A percentile compares a stretch with the other conserved stretches of the same genome.
Conservation (phyloP, 2,797 vertebrate genomes). For the Phataginus tetradactyla region DNA sequence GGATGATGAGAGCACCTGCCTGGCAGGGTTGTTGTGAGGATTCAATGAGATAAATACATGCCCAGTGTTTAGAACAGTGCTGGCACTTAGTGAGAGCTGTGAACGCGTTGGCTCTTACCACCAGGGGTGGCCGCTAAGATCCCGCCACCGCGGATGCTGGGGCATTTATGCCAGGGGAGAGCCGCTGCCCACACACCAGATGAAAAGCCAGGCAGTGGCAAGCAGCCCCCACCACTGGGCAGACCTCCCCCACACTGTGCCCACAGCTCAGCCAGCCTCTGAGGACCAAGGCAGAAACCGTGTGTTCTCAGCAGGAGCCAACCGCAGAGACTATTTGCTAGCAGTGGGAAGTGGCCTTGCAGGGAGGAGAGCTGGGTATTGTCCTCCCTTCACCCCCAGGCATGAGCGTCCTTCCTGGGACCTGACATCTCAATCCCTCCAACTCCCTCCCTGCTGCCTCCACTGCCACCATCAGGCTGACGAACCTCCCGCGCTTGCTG, state of each 20-base stretch:
- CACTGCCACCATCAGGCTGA: constrained; percentile 48
- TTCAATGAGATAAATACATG: not conserved
- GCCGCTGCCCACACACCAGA: not conserved
- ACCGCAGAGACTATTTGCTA: not conserved
- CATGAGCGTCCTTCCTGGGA: constrained; percentile 19
- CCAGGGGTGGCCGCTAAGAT: not conserved
- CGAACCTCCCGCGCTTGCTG: constrained; percentile 25
- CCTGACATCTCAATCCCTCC: constrained; percentile 69
- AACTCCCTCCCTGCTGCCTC: not conserved
- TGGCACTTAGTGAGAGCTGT: not conserved
- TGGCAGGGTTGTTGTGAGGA: not conserved
- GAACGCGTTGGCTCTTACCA: not conserved
- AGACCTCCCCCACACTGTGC: not conserved
- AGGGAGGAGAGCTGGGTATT: constrained; percentile 15
- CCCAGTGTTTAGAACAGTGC: not conserved
- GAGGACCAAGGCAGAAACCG: not conserved
- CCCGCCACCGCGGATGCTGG: not conserved
- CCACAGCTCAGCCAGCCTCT: not conserved
- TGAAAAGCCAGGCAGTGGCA: constrained; percentile 7
- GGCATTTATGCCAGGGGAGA: not conserved
- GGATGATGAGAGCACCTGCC: not conserved
- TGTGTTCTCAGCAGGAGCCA: constrained; percentile 14
- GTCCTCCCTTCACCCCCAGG: constrained; percentile 30
- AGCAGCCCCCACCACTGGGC: not conserved
- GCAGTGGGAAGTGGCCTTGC: not conserved